These are phyloP conservation scores for Trochalopteron elliotii DNA, from an alignment of 2,113 vertebrate species.

Conservation along the genomic window DNA sequence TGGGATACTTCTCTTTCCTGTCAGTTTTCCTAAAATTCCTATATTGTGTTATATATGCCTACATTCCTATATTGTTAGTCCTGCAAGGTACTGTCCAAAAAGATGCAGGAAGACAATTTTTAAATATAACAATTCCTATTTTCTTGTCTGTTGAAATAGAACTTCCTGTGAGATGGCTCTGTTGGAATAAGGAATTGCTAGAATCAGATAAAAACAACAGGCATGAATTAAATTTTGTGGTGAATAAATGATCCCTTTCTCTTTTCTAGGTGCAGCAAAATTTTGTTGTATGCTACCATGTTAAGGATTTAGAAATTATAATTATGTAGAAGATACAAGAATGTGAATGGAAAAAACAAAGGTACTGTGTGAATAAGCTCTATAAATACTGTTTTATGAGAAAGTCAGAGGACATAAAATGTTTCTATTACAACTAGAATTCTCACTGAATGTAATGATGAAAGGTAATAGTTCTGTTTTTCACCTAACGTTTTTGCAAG, in stretches of 20 bases:
- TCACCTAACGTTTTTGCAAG: neutral
- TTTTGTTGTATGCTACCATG: neutral
- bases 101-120: neutral
- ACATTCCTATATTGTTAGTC: neutral
- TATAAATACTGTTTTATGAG: neutral
- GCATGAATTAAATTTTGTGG: neutral
- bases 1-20: neutral
- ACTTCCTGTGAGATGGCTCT: neutral
- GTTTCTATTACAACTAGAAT: neutral
- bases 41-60: neutral
- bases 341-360: neutral
- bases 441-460: neutral
- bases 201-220: neutral
- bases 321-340: neutral
- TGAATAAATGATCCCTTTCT: neutral
- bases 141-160: neutral
- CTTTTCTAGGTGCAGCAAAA: neutral
- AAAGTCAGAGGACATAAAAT: neutral
- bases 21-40: neutral
- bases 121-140: neutral
- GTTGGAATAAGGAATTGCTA: neutral
- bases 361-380: neutral
- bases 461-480: neutral
- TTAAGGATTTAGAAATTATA: neutral
- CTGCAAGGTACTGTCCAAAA: neutral